Percentiles rank a stretch among this genome's conserved stretches.
Evolutionary conservation across 2,888 invertebrate species (phyloP).

Genomic region (Amphipoea oculea): DNA sequence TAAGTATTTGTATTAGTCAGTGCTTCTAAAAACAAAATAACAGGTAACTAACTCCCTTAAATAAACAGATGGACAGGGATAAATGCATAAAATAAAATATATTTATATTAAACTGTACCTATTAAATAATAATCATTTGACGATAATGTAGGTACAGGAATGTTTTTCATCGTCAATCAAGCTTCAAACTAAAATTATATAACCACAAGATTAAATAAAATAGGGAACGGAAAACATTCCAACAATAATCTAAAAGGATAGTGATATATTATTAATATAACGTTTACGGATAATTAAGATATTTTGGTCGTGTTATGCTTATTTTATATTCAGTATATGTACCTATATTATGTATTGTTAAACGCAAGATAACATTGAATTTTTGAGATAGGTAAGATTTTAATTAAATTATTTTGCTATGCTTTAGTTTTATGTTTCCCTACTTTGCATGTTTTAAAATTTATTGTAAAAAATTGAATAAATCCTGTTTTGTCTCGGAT

Average conservation of each 20-base stretch:
- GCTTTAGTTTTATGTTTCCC: neutral
- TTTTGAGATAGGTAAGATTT: constrained; percentile 35
- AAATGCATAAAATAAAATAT: constrained; percentile 23
- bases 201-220: constrained; percentile 51
- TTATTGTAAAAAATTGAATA: neutral
- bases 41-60: constrained; percentile 11
- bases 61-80: constrained; percentile 37
- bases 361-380: neutral
- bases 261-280: constrained; percentile 33
- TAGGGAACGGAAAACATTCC: constrained; percentile 43
- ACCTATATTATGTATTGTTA: neutral
- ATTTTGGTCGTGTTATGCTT: constrained; percentile 20
- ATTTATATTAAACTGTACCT: constrained; percentile 17
- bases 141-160: neutral
- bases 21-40: constrained; percentile 32
- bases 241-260: constrained; percentile 39
- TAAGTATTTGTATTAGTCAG: neutral
- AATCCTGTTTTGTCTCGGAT: neutral
- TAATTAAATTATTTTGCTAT: neutral
- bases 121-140: constrained; percentile 11
- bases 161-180: constrained; percentile 2
- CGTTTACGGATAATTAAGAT: constrained; percentile 52
- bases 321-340: neutral
- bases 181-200: constrained; percentile 51
- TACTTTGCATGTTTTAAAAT: neutral